Base-by-base conservation (phyloP, 1,140 invertebrate species). In the Lerema accius region DNA sequence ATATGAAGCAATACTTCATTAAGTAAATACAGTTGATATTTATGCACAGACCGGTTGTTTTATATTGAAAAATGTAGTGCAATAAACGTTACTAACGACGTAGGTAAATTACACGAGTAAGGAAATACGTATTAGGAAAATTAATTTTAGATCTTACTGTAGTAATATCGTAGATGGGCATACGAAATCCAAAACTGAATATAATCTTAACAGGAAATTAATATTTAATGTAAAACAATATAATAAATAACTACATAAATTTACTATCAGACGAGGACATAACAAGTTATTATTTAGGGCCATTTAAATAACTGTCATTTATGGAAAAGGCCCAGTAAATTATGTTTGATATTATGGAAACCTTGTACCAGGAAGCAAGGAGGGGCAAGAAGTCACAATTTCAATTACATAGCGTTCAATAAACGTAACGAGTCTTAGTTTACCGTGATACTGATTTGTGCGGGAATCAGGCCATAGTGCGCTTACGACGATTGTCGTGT, bases 351-450 rank as follows among this genome's bases (percentile, higher is more conserved):
- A 58, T 46, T 58, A 56, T 46, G 28, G 42, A 59, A 46, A 59
- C 32, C 53, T 35, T 17, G 53, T 45, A 58, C 55, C 55, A 59
- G 55, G 55, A 59, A 59, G 46, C 43, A 35, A 48, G 55, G 43
- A 58, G 26, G 46, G 55, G 28, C 16, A 59, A 48, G 55, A 42
- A 59, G 55, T 37, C 26, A 59, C 55, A 59, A 46, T 59, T 59
- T 48, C 55, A 59, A 50, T 59, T 59, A 59, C 28, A 59, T 39
- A 7, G 55, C 40, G 42, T 35, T 58, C 26, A 19, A 58, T 42
- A 50, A 56, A 58, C 55, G 28, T 58, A 58, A 58, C 55, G 40
- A 56, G 53, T 56, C 35, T 56, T n/a, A 17, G 35, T 43, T 9
- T 55, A 19, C 15, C n/a, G 32, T 42, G 53, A 56, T 56, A 56